Conservation (phyloP, 2,797 vertebrate genomes). For the Petrocephalus sullivani region DNA sequence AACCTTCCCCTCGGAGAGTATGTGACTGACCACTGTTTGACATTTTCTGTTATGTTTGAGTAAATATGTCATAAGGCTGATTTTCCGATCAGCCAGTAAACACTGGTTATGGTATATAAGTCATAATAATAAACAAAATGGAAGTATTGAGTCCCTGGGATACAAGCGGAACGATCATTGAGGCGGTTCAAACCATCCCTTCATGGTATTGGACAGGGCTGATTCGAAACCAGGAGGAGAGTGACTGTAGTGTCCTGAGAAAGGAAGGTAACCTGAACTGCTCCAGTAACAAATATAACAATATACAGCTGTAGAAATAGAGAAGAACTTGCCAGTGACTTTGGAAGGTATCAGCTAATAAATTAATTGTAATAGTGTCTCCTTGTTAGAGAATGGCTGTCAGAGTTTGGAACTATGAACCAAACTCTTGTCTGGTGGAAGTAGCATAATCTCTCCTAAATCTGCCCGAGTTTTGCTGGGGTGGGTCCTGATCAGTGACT, state of each 20-base stretch:
- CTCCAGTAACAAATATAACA: background rate
- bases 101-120: background rate
- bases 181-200: background rate
- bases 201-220: background rate
- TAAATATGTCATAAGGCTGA: background rate
- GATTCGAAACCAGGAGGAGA: background rate
- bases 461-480: background rate
- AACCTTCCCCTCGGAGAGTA: background rate
- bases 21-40: background rate
- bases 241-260: background rate
- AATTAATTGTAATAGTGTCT: background rate
- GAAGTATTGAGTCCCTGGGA: background rate
- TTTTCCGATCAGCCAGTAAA: background rate
- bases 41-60: background rate
- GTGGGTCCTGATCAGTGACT: background rate
- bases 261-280: background rate
- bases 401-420: background rate
- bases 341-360: background rate
- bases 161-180: background rate
- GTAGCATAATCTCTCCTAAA: background rate
- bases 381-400: background rate
- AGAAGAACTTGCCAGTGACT: background rate
- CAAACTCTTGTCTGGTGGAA: background rate
- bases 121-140: background rate
- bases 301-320: constrained; percentile 1